These are phyloP conservation scores for Carettochelys insculpta DNA, from an alignment of 2,113 vertebrate genomes.

Conservation along the genomic window DNA sequence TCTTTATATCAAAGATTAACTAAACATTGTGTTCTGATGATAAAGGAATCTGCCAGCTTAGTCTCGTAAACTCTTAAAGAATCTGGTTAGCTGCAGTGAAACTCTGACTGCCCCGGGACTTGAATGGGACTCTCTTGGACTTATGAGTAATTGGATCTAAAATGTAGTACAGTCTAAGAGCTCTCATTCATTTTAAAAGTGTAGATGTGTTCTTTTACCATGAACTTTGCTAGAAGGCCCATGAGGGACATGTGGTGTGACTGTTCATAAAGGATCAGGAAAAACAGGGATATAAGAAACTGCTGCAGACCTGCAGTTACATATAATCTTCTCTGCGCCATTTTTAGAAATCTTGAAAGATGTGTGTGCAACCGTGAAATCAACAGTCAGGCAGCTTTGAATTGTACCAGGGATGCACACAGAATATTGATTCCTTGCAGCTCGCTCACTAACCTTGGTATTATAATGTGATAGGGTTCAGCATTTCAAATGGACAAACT, in stretches of 20 bases:
- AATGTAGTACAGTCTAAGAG: not conserved
- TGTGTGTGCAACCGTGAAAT: not conserved
- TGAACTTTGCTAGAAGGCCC: not conserved
- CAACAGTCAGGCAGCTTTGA: conserved; percentile 37
- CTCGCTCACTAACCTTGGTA: conserved; percentile 33
- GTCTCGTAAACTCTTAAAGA: not conserved
- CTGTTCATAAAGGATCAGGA: not conserved
- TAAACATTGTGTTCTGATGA: not conserved
- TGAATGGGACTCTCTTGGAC: not conserved
- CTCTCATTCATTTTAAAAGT: not conserved
- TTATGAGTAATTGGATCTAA: not conserved
- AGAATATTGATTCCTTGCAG: conserved; percentile 38
- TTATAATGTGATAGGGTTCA: conserved; percentile 3
- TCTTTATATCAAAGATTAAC: not conserved
- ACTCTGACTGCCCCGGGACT: not conserved
- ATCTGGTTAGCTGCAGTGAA: not conserved
- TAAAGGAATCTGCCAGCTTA: not conserved
- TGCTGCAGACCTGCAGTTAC: not conserved
- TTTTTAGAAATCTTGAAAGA: conserved; percentile 23
- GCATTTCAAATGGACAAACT: conserved; percentile 7
- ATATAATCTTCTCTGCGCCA: not conserved
- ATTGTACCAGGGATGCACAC: not conserved
- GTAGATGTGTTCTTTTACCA: not conserved
- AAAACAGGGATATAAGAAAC: not conserved
- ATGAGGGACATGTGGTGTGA: not conserved